phyloP scores from a whole-genome alignment of 2,888 invertebrate genomes.

The Macaria notata region DNA sequence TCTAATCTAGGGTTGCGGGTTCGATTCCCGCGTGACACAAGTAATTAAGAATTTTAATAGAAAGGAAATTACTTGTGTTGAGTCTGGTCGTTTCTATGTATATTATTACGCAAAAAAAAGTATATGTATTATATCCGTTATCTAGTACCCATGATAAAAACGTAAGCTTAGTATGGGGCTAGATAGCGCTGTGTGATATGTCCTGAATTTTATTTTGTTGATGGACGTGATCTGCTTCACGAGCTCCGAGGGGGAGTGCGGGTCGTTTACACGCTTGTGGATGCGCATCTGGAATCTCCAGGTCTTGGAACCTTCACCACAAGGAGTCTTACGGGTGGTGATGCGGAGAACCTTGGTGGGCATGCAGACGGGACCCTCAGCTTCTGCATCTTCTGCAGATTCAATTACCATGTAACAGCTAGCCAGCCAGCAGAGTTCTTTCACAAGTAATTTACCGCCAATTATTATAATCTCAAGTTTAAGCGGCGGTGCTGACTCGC shows the following conservation, averaged over 20 bases:
- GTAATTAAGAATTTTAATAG: no score
- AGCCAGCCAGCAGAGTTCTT: conserved; percentile 5
- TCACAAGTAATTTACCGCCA: conserved; percentile 12
- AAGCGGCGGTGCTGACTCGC: conserved; percentile 16
- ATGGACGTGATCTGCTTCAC: conserved; percentile 99
- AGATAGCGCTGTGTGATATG: no score
- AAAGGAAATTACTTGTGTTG: no score
- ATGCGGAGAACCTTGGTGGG: conserved; percentile 98
- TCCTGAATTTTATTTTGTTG: no score
- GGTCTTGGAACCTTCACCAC: conserved; percentile 99
- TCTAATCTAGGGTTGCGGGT: no score
- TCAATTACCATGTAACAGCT: conserved; percentile 6
- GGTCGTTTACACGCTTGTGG: conserved; percentile 99
- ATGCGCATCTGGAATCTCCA: conserved; percentile 98
- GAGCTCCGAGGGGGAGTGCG: conserved; percentile 98
- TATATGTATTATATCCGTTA: no score
- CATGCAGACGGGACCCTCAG: conserved; percentile 99
- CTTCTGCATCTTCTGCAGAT: no score
- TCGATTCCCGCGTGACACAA: no score
- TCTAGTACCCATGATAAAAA: no score
- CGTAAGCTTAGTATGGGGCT: no score
- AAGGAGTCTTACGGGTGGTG: conserved; percentile 99
- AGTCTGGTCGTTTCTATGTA: no score
- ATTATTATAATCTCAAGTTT: conserved; percentile 17
- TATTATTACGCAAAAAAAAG: no score